A percentile compares a stretch with the other conserved stretches of the same genome.
These are phyloP conservation scores for Zaprionus africanus DNA, from an alignment of 1,140 invertebrate species.

Conservation along the genomic window DNA sequence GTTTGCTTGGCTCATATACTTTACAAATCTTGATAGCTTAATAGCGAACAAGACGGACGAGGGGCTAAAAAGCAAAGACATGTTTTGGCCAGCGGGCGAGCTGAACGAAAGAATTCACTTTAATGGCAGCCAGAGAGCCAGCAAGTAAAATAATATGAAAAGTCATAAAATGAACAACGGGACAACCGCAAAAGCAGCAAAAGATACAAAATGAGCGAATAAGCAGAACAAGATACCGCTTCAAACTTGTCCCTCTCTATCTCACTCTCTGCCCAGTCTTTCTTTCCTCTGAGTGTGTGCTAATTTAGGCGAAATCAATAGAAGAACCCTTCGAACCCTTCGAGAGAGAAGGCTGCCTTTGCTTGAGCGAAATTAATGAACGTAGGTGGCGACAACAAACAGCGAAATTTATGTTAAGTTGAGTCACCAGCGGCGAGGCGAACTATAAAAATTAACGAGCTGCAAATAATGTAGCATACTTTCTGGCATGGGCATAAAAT, in stretches of 20 bases:
- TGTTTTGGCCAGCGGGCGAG: slow-evolving; percentile 74
- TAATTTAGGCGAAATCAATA: slow-evolving; percentile 83
- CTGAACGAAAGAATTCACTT: slow-evolving; percentile 51
- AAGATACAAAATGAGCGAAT: slow-evolving; percentile 14
- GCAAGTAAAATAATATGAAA: slow-evolving; percentile 75
- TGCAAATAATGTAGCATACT: slow-evolving; percentile 81
- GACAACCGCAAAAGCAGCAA: slow-evolving; percentile 31
- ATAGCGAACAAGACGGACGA: slow-evolving; percentile 52
- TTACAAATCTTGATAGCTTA: slow-evolving; percentile 82
- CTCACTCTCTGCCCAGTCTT: background rate
- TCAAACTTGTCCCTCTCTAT: slow-evolving; percentile 8
- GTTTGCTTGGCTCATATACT: slow-evolving; percentile 80
- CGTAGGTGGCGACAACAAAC: slow-evolving; percentile 56
- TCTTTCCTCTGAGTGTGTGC: slow-evolving; percentile 47
- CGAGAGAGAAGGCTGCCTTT: slow-evolving; percentile 3
- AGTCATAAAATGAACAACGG: slow-evolving; percentile 80
- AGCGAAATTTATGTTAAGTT: slow-evolving; percentile 64
- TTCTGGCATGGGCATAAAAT: slow-evolving; percentile 69
- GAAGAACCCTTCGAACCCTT: slow-evolving; percentile 22
- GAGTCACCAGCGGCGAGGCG: slow-evolving; percentile 46
- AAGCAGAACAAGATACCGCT: slow-evolving; percentile 33
- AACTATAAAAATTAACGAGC: slow-evolving; percentile 80
- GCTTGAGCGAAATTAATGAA: slow-evolving; percentile 38
- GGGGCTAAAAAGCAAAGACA: slow-evolving; percentile 70
- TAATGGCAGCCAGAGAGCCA: slow-evolving; percentile 60